Evolutionary conservation across 2,113 vertebrate genomes (phyloP), one percentile per base, ranked within the genome.

Genomic region (Tupaia chinensis): DNA sequence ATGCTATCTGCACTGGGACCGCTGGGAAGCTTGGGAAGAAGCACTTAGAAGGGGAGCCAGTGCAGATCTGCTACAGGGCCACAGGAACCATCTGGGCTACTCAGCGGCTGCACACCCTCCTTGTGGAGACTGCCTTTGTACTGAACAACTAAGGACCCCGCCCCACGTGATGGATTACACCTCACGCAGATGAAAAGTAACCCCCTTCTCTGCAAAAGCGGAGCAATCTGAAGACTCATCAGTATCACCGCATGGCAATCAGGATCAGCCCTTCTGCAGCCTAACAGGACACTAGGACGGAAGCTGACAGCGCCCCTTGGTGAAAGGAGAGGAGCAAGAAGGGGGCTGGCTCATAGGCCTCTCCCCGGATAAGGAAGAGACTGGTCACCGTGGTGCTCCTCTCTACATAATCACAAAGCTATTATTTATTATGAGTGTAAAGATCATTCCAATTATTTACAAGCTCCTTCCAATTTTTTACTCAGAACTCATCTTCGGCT

Each of bases 41-140:
- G 69, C 5, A 5, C 44, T 32, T 14, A 10, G 22, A 13, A 17
- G 34, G 34, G 80, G 34, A 2, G 0, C 12, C 20, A 60, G 9
- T 23, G 23, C 4, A 0, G 0, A 10, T 0, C 20, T 22, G 5
- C 1, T 3, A 29, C n/a, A 0, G 7, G 7, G 53, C 44, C 68
- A 15, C 2, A 53, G 63, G 54, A 60, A 69, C 16, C 25, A 7
- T 44, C 1, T 17, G 5, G 13, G 44, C 4, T 3, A 27, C 6
- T 54, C 60, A 10, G 72, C 4, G 9, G 16, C 74, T 81, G 5
- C 74, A 9, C 10, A 58, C 60, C 53, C 58, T 9, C 54, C 7
- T 4, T 20, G 14, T 0, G 0, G 27, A 74, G 10, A 22, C 16
- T 16, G 14, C 27, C 27, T 1, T n/a, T 0, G 0, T 0, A 29